Evolutionary conservation across 2,113 vertebrate genomes (phyloP).

Genomic region (Mirza zaza): DNA sequence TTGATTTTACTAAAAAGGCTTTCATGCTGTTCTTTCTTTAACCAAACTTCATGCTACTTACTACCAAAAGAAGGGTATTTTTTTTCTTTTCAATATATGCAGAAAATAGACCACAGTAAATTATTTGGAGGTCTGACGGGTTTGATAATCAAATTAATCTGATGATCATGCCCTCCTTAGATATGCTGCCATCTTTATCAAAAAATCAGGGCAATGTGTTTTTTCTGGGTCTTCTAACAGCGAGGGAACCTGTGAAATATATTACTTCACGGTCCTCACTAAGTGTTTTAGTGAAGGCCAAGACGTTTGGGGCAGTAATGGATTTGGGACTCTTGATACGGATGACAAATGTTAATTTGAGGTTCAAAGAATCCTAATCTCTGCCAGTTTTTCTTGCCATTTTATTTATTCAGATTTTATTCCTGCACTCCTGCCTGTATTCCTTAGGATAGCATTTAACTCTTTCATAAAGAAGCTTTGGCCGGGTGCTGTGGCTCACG

Average conservation of each 20-base stretch:
- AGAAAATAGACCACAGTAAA: not conserved
- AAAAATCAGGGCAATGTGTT: not conserved
- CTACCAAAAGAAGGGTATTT: not conserved
- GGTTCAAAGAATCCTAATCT: not conserved
- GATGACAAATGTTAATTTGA: not conserved
- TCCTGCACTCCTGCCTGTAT: not conserved
- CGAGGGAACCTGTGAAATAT: not conserved
- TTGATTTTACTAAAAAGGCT: not conserved
- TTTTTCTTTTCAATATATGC: not conserved
- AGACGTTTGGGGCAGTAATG: not conserved
- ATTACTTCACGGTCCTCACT: not conserved
- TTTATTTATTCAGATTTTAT: not conserved
- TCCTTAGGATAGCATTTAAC: not conserved
- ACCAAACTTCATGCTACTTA: not conserved
- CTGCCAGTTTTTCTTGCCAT: not conserved
- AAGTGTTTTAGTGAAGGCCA: not conserved
- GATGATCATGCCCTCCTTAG: not conserved
- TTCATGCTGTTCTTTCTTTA: not conserved
- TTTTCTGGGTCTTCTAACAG: not conserved
- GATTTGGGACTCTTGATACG: not conserved
- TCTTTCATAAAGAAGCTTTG: not conserved
- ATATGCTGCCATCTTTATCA: not conserved
- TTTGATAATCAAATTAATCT: not conserved
- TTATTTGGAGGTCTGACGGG: not conserved
- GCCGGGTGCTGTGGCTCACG: too few species aligned